These are phyloP conservation scores for Tyrophagus putrescentiae DNA, from an alignment of 1,140 invertebrate genomes.

Conservation along the genomic window DNA sequence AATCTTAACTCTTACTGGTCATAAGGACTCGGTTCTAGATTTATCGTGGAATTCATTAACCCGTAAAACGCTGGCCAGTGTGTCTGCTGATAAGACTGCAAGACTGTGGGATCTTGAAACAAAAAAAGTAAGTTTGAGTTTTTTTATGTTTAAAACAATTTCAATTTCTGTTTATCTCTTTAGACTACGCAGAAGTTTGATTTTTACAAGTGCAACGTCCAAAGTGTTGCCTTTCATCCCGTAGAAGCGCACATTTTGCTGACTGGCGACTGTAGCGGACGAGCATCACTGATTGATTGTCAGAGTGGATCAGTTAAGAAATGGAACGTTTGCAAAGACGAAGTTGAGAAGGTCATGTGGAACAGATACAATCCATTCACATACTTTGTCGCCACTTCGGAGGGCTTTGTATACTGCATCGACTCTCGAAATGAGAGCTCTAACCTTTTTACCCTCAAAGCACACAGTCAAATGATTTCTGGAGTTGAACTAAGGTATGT, in stretches of 20 bases:
- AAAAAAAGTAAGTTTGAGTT: no score
- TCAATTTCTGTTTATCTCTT: no score
- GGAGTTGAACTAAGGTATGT: constrained; percentile 33
- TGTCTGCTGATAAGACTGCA: constrained; percentile 70
- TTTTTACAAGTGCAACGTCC: constrained; percentile 56
- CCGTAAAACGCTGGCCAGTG: constrained; percentile 71
- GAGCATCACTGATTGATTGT: constrained; percentile 28
- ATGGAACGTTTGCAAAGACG: constrained; percentile 53
- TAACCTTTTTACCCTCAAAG: constrained; percentile 57
- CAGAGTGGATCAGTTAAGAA: constrained; percentile 31
- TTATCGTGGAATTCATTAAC: constrained; percentile 72
- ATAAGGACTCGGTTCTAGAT: constrained; percentile 77
- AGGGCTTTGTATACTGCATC: constrained; percentile 58
- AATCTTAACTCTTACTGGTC: constrained; percentile 49
- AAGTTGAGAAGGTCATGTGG: constrained; percentile 80
- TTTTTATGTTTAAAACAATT: no score
- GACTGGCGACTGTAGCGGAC: constrained; percentile 53
- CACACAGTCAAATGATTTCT: constrained; percentile 64
- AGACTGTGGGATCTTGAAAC: constrained; percentile 84
- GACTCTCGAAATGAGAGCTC: constrained; percentile 52
- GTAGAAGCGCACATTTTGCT: constrained; percentile 61
- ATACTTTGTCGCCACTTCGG: constrained; percentile 60
- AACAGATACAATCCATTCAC: constrained; percentile 53
- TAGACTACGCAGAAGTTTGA: constrained; percentile 53
- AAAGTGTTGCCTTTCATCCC: constrained; percentile 43